A percentile compares a stretch with the other conserved stretches of the same genome.
phyloP scores from a whole-genome alignment of 1,140 invertebrate species.

The Muscidifurax raptorellus region DNA sequence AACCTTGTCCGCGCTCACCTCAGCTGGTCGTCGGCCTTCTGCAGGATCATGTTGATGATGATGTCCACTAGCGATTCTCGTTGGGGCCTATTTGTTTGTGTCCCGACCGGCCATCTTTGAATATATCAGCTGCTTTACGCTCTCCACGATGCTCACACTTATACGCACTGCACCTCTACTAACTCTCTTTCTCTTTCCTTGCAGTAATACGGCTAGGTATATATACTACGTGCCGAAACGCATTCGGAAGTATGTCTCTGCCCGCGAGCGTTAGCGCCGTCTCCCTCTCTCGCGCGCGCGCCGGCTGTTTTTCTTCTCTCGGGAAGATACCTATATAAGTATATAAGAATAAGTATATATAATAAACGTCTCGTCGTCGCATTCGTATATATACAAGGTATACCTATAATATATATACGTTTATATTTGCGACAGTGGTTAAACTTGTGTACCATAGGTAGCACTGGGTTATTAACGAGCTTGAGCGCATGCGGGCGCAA shows the following conservation, averaged over 20 bases:
- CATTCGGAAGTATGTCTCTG: constrained; percentile 36
- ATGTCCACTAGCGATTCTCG: not conserved
- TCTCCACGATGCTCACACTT: not conserved
- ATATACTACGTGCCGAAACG: constrained; percentile 21
- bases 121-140: constrained; percentile 66
- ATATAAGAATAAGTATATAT: no score
- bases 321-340: no score
- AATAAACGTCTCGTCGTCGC: not conserved
- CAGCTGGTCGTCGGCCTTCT: not conserved
- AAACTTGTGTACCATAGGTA: not conserved
- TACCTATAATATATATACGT: no score
- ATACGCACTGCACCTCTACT: no score
- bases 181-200: not conserved
- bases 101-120: constrained; percentile 69
- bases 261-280: not conserved
- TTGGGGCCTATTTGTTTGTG: constrained; percentile 69
- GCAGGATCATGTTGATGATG: not conserved
- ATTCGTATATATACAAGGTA: not conserved
- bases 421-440: no score
- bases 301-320: not conserved
- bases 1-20: not conserved
- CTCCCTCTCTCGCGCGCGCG: not conserved
- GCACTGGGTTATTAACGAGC: no score
- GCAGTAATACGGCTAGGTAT: no score
- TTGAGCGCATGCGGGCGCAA: no score